phyloP scores from a whole-genome alignment of 2,797 vertebrate species.

The Urocyon cinereoargenteus region DNA sequence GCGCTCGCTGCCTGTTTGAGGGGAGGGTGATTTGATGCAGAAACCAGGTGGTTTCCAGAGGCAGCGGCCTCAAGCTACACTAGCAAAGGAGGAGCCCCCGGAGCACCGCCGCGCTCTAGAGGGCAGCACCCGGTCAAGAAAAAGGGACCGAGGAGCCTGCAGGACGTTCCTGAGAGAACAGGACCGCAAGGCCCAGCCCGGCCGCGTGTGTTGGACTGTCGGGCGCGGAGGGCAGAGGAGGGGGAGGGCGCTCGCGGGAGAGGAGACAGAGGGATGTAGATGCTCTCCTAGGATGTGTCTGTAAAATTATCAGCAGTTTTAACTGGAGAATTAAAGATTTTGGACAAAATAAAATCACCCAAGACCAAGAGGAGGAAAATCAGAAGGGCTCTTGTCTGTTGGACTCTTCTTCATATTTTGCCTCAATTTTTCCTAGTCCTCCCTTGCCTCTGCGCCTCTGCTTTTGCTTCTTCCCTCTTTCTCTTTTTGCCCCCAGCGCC shows the following conservation, averaged over 20 bases:
- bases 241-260: background rate
- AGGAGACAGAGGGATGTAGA: background rate
- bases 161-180: background rate
- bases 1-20: background rate
- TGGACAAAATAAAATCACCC: constrained; percentile 55
- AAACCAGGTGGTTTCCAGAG: background rate
- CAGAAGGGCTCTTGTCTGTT: constrained; percentile 15
- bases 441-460: background rate
- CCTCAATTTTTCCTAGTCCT: background rate
- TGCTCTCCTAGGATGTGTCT: background rate
- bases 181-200: background rate
- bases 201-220: background rate
- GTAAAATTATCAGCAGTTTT: constrained; percentile 21
- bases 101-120: background rate
- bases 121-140: background rate
- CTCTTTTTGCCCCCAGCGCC: background rate
- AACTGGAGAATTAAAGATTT: background rate
- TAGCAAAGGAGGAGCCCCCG: background rate
- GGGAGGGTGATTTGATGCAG: background rate
- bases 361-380: constrained; percentile 29
- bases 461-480: background rate
- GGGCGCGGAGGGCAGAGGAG: background rate
- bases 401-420: background rate
- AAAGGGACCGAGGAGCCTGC: background rate
- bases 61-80: background rate